Conservation (phyloP, 2,888 invertebrate genomes). For the Elmis aenea region DNA sequence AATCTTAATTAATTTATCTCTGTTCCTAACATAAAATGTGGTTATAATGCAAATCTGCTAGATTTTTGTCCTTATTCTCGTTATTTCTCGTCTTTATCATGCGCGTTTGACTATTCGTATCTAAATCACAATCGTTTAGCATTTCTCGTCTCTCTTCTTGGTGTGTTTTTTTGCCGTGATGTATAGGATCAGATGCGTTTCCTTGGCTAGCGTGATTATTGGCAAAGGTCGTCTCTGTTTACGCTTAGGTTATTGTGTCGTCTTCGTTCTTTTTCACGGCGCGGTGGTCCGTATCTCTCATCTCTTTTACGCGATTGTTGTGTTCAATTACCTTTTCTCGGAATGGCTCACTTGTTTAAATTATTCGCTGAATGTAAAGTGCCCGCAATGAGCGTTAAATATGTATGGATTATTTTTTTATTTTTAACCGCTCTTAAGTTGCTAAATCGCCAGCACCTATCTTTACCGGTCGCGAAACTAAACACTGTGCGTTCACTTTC, state of each 20-base stretch:
- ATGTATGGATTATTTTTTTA: too few relatives aligned
- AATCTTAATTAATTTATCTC: constrained; percentile 17
- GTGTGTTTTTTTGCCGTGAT: constrained; percentile 1
- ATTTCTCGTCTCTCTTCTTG: constrained; percentile 1
- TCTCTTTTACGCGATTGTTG: constrained; percentile 9
- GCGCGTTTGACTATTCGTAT: constrained; percentile 9
- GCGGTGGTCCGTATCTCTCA: constrained; percentile 5
- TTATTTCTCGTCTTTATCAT: constrained; percentile 11
- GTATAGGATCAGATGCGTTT: background rate
- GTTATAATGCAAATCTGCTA: constrained; percentile 22
- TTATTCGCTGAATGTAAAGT: background rate
- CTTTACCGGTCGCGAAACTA: too few relatives aligned
- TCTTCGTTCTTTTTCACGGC: constrained; percentile 1
- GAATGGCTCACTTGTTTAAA: constrained; percentile 7
- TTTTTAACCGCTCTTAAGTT: too few relatives aligned
- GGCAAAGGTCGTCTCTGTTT: background rate
- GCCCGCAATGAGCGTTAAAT: background rate
- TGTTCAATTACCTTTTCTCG: constrained; percentile 11
- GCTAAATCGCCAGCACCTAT: too few relatives aligned
- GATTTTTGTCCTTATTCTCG: constrained; percentile 11
- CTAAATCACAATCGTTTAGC: constrained; percentile 8
- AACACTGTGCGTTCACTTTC: too few relatives aligned
- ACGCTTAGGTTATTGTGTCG: too few relatives aligned
- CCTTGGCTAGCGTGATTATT: background rate
- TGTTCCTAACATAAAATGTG: constrained; percentile 12